These are phyloP conservation scores for Lacerta bilineata DNA, from an alignment of 2,797 vertebrate genomes.

Conservation along the genomic window DNA sequence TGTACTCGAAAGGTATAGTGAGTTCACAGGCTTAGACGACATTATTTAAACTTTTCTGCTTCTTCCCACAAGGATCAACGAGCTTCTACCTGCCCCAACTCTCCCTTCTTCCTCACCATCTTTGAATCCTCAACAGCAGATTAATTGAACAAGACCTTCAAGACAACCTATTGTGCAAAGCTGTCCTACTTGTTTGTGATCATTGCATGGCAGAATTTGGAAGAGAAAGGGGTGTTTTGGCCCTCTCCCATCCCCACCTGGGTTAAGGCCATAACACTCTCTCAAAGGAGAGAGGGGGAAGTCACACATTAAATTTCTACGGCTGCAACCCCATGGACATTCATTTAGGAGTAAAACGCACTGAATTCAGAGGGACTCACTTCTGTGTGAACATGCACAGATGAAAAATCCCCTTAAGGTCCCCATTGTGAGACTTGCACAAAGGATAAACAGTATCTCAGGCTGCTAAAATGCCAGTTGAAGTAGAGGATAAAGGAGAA, in stretches of 20 bases:
- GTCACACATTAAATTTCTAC: background rate
- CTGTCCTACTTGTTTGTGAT: background rate
- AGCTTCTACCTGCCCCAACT: too few relatives aligned
- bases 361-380: background rate
- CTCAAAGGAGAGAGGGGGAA: background rate
- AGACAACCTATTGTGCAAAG: background rate
- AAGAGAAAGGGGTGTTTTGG: background rate
- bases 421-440: background rate
- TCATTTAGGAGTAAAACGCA: background rate
- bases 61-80: background rate
- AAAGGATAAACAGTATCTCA: background rate
- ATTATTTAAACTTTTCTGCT: background rate
- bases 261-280: background rate
- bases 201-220: background rate
- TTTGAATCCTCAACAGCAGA: background rate
- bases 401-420: background rate
- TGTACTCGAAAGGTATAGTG: too few relatives aligned
- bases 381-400: background rate
- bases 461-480: constrained; percentile 14
- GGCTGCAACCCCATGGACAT: background rate
- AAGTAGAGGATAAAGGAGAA: constrained; percentile 15
- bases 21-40: too few relatives aligned
- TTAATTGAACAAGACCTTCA: background rate
- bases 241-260: background rate
- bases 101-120: background rate